Evolutionary conservation across 2,113 vertebrate species (phyloP).

Genomic region (Oreochromis aureus): DNA sequence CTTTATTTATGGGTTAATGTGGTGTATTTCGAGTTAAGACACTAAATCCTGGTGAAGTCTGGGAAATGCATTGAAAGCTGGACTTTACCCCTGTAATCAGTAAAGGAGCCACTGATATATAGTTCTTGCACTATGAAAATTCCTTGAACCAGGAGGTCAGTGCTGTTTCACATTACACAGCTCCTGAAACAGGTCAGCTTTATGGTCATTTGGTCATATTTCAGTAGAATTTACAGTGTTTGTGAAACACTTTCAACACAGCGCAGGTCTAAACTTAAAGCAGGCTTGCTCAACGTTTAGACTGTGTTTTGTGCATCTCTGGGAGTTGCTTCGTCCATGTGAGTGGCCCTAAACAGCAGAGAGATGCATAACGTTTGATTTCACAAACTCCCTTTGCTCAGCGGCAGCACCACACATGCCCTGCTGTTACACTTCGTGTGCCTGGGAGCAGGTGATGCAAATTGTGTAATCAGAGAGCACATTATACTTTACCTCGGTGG

Average conservation of each 20-base stretch:
- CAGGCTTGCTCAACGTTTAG: fast-evolving
- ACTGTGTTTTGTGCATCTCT: not conserved
- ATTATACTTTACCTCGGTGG: not conserved
- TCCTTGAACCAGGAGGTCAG: not conserved
- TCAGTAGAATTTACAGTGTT: not conserved
- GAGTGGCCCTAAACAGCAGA: not conserved
- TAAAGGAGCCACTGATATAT: not conserved
- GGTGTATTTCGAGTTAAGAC: not conserved
- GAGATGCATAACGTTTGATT: not conserved
- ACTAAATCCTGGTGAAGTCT: not conserved
- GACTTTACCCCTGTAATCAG: not conserved
- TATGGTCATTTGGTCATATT: not conserved
- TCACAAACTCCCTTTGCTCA: not conserved
- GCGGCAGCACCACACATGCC: not conserved
- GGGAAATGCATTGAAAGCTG: fast-evolving
- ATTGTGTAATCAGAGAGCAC: not conserved
- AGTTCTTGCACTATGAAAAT: not conserved
- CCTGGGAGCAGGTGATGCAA: not conserved
- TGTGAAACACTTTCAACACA: not conserved
- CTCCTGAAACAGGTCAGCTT: not conserved
- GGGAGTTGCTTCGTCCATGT: fast-evolving
- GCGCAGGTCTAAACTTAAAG: not conserved
- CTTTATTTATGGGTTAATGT: not conserved
- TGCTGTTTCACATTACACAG: not conserved
- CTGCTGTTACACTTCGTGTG: not conserved